Evolutionary conservation across 2,797 vertebrate species (phyloP), one percentile per base, ranked within the genome.

Genomic region (Rhadinocentrus ornatus): DNA sequence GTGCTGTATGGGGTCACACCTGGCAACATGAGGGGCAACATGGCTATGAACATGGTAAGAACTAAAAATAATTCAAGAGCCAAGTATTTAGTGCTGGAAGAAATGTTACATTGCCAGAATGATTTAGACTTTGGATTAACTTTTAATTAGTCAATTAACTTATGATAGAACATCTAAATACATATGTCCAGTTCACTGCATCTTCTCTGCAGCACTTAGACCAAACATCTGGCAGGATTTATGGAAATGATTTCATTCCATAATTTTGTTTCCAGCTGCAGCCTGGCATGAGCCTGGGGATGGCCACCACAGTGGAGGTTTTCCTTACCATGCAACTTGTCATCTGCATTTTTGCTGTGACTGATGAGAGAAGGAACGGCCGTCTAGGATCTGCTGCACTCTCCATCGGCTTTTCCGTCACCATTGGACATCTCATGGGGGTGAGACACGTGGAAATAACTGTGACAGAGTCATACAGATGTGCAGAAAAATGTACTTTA

Each of bases 251-350:
- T 3, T 78, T 75, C 31, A 54, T 34, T 71, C 59, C 3, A 12
- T 46, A 1, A 80, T 66, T 81, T 22, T 64, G 12, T 69, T 74
- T 87, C 0, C 90, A 98, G 97, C 88, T 98, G 81, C 96, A 98
- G 87, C 95, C 96, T 18, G 94, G 96, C 61, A 91, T 99, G 82
- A 96, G 96, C 27, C 90, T 95, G 67, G 96, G 96, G 67, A 97
- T 98, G 95, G 97, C 94, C 84, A 97, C 95, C 77, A 94, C 94
- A 1, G 95, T 99, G 87, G 97, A 99, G 93, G 93, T 97, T 54
- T 96, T 99, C 92, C 94, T 99, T 84, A 99, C 96, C 2, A 91
- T 97, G 85, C 97, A 99, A 88, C 95, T 98, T 0, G 93, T 98
- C 68, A 93, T 99, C 58, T 99, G 97, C 88, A 90, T 96, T 88